Evolutionary conservation across 2,113 vertebrate genomes (phyloP), one percentile per base, ranked within the genome.

Genomic region (Noturus placidus): DNA sequence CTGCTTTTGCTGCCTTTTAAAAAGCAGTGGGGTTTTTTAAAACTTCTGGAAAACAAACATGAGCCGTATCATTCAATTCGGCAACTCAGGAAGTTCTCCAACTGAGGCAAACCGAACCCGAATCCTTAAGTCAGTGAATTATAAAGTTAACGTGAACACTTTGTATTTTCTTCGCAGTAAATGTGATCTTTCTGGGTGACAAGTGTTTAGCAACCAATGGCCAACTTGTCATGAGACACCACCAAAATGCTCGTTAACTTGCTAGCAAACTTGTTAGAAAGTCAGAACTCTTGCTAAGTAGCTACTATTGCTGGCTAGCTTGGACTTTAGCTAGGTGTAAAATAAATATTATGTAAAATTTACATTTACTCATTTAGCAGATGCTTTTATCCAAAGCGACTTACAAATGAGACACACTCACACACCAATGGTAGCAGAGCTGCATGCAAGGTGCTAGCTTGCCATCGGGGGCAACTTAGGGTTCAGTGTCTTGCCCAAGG

Each of bases 41-140:
- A 56, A 56, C 54, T 22, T 81, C 30, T 22, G 54, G 78, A 59
- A 59, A 57, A 86, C 38, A 86, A 86, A 78, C 17, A 11, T 86
- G 35, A n/a, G 3, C 6, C 30, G 22, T 25, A 56, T 65, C 46
- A 27, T 80, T 67, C 19, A 77, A 5, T 61, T 77, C 6, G 7
- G 33, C 57, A 22, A 52, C 27, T 67, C 72, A 56, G 76, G 61
- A 27, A 46, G 19, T 69, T 80, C 20, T 35, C 25, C 25, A n/a
- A 6, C 6, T 25, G 30, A 72, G 46, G 19, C 19, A 25, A 56
- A 38, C 65, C 19, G 4, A 57, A 76, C 14, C 8, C 1, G 8
- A 30, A n/a, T 17, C 30, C 65, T 42, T n/a, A 57, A 57, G 46
- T 74, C 27, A 30, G 50, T 19, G 50, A 30, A 79, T 30, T 54